Base-by-base conservation (phyloP, 2,888 invertebrate species). In the Ischnus inquisitorius region DNA sequence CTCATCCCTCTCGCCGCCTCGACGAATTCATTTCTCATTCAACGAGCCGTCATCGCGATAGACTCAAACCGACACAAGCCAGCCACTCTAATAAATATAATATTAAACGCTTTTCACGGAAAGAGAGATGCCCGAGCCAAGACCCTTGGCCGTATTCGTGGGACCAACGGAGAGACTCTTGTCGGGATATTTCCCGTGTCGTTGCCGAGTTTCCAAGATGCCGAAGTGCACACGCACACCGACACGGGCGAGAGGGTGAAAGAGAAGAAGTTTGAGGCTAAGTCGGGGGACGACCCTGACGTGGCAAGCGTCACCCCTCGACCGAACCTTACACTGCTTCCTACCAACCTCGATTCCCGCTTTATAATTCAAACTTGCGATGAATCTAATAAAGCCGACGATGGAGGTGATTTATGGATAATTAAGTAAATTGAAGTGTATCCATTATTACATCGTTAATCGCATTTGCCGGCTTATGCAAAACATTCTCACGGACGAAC, bases 371-470 rank as follows among this genome's bases (percentile, higher is more conserved):
- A 79, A 60, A 76, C 69, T 25, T 48, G 12, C 79, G 69, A 79
- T 83, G 79, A 76, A 79, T 57, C 74, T 75, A 75, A 83, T 83
- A 79, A 39, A 46, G 41, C 43, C 65, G 72, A 28, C 25, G 28
- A 16, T 6, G n/a, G 22, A 54, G 67, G 76, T 83, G 76, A 77
- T 83, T 83, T 80, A 77, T 83, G 79, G 79, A 83, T 79, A 79
- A 83, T 79, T 77, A 68, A 67, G 57, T 77, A 54, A 72, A 79
- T 57, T 75, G 43, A 57, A 75, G 78, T 28, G 28, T 77, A 67
- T 60, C 62, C 54, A 64, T 82, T 75, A 75, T 79, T 62, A 69
- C 51, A 19, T 62, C 19, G 14, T 78, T 62, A 62, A 68, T 68
- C 72, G 62, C 46, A 68, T 78, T 82, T 74, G 46, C 14, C 34